Conservation (phyloP, 2,113 vertebrate species). For the Carassius auratus region DNA sequence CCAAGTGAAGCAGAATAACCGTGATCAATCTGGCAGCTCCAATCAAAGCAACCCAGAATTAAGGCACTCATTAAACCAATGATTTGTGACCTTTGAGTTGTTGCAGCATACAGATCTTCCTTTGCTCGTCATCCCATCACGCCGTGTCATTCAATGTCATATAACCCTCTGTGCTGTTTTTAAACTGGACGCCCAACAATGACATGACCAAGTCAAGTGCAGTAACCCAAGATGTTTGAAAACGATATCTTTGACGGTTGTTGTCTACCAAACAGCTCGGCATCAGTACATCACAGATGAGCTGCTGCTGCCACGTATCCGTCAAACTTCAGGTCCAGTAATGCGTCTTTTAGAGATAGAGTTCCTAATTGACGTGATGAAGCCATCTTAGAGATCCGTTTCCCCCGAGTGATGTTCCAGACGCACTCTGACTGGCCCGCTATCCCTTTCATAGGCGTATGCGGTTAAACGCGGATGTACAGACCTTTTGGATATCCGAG, state of each 20-base stretch:
- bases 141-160: background rate
- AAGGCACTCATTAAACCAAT: slow-evolving; percentile 26
- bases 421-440: slow-evolving; percentile 27
- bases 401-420: slow-evolving; percentile 46
- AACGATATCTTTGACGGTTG: background rate
- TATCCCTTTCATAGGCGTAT: slow-evolving; percentile 61
- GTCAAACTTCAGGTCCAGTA: slow-evolving; percentile 29
- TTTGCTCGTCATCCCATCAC: background rate
- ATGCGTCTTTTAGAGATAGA: slow-evolving; percentile 35
- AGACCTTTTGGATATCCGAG: slow-evolving; percentile 48
- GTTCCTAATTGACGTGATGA: slow-evolving; percentile 56
- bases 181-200: slow-evolving; percentile 7
- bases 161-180: background rate
- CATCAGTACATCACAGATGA: slow-evolving; percentile 16
- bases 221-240: slow-evolving; percentile 21
- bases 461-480: slow-evolving; percentile 45
- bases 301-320: slow-evolving; percentile 27
- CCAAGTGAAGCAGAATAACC: slow-evolving; percentile 43
- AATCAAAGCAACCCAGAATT: background rate
- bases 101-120: background rate
- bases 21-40: slow-evolving; percentile 36
- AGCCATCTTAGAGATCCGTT: slow-evolving; percentile 30
- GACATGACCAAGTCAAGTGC: slow-evolving; percentile 11
- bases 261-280: slow-evolving; percentile 16
- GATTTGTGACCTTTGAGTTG: slow-evolving; percentile 12